phyloP scores from a whole-genome alignment of 2,888 invertebrate genomes.

The Agapostemon virescens region DNA sequence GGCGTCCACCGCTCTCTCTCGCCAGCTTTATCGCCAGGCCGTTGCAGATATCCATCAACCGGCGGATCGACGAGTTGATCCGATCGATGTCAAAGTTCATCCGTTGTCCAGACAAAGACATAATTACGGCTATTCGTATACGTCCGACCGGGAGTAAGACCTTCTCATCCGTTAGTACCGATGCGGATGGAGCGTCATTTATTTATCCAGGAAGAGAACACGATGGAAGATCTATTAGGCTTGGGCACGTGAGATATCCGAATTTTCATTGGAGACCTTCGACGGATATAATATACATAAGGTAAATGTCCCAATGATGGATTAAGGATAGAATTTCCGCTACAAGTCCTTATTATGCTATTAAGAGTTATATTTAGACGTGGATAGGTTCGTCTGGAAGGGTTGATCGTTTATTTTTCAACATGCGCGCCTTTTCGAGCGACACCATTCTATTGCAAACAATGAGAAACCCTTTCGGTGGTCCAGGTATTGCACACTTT shows the following conservation, averaged over 20 bases:
- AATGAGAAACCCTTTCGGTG: too few relatives aligned
- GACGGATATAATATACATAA: too few relatives aligned
- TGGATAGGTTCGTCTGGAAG: too few relatives aligned
- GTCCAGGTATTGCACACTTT: too few relatives aligned
- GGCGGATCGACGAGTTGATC: conserved; percentile 16
- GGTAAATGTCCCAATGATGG: too few relatives aligned
- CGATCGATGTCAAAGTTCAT: conserved; percentile 15
- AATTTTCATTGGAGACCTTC: neutral
- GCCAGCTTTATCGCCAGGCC: conserved; percentile 24
- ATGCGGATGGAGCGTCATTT: neutral
- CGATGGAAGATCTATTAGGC: neutral
- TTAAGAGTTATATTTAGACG: too few relatives aligned
- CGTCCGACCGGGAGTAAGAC: neutral
- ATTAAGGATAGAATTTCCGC: too few relatives aligned
- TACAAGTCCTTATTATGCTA: too few relatives aligned
- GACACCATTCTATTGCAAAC: too few relatives aligned
- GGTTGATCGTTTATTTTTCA: too few relatives aligned
- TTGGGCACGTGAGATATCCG: neutral
- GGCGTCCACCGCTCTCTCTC: conserved; percentile 43
- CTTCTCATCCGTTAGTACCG: neutral
- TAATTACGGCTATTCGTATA: conserved; percentile 11
- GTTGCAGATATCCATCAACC: neutral
- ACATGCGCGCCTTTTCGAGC: too few relatives aligned
- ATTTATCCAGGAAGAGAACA: conserved; percentile 4
- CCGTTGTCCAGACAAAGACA: conserved; percentile 12